Base-by-base conservation (phyloP, 2,888 invertebrate species). In the Ichneumoninae sp. region DNA sequence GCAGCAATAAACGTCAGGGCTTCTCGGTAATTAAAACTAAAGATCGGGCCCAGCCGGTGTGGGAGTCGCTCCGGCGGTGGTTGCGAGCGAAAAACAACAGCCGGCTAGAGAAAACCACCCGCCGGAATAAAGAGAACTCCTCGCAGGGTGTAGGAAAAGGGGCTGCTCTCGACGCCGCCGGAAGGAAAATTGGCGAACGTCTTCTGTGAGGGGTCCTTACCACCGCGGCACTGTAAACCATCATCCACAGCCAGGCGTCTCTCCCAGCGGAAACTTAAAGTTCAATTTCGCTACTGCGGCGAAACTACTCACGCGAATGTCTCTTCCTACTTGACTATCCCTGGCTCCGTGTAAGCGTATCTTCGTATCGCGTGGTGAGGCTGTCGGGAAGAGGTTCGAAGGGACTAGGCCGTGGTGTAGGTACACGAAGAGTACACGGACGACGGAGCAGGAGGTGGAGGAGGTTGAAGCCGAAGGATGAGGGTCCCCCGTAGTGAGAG, bases 1-100 rank as follows among this genome's bases (percentile, higher is more conserved):
- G 90, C 89, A 89, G 92, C 92, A 93, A 93, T 93, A 93, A 93
- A 92, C 92, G 93, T 93, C 93, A 92, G 91, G 91, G 87, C 89
- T 89, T 87, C 88, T 85, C 88, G 91, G 92, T 92, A 93, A 93
- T 93, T 93, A 93, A 93, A 93, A 93, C 92, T 92, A 92, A 93
- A 92, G 92, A 93, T 93, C 91, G 89, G 87, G 88, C 83, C 30
- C 77, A 69, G 73, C 70, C 63, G 47, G 74, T 69, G 77, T 57
- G 26, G 80, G 65, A 19, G 77, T 63, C 6, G 63, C 63, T 63
- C 19, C 16, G 86, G 82, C 80, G 87, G 81, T 83, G 84, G 86
- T 86, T 87, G 88, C 89, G 87, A 89, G 87, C 88, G 91, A 91
- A 92, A 92, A 92, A 92, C 91, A 92, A 91, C 91, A 89, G 90